Base-by-base conservation (phyloP, 2,797 vertebrate species). In the Hemitrygon akajei region DNA sequence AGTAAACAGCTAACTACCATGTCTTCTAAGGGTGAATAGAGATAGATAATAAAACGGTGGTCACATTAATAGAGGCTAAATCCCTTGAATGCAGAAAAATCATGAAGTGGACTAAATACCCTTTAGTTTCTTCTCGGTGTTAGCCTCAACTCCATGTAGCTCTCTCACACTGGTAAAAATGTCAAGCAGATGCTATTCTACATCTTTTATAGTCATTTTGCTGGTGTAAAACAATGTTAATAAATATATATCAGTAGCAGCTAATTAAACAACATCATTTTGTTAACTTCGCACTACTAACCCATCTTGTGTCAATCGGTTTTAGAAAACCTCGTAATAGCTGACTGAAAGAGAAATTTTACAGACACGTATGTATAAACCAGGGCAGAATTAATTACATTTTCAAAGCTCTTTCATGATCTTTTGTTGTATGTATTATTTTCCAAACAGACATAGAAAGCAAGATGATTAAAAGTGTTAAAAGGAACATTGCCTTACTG, bases 191-290 rank as follows among this genome's bases (percentile, higher is more conserved):
- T 75, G 91, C 91, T 75, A 56, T 92, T 20, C 40, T 30, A 47
- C 40, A 56, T 92, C 66, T 92, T 92, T 92, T 75, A 69, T 76
- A 92, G 56, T 92, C 25, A 92, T 92, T 92, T 75, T 14, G 91
- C 40, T 92, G 66, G 16, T 63, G 22, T 37, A 34, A 66, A 66
- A n/a, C n/a, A 66, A 66, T 76, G 34, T 18, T 22, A 66, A 66
- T 66, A 16, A n/a, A 89, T 34, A 75, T 40, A 73, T n/a, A 73
- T 27, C 40, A 92, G 40, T 66, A 92, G 37, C 69, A 92, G 69
- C 22, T 73, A 73, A 92, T 92, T 92, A 92, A 87, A 69, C 87
- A 37, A 66, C 3, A 92, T 40, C 73, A 66, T 73, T 71, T 34
- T 73, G 89, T 27, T 92, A 92, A 27, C 66, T 73, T 25, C 40